Conservation (phyloP, 2,113 vertebrate species). For the Thunnus maccoyii region DNA sequence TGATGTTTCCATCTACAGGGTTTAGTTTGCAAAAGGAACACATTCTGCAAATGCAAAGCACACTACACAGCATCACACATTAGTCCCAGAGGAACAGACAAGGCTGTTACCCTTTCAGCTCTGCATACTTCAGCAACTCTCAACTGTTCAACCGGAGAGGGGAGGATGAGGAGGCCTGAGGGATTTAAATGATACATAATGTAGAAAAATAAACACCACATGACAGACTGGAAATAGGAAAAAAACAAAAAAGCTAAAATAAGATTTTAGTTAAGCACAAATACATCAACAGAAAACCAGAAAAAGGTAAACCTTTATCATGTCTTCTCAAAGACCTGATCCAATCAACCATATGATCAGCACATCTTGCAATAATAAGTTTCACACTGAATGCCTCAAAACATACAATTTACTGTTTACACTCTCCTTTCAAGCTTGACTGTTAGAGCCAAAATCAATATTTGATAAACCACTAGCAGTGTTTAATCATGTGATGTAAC, state of each 20-base stretch:
- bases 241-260: not conserved
- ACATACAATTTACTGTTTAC: not conserved
- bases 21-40: constrained; percentile 2
- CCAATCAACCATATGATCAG: not conserved
- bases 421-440: not conserved
- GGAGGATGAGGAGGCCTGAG: constrained; percentile 14
- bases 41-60: constrained; percentile 17
- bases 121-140: constrained; percentile 2
- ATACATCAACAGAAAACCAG: not conserved
- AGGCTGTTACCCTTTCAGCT: constrained; percentile 59
- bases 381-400: not conserved
- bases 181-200: constrained; percentile 23
- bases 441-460: constrained; percentile 21
- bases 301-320: not conserved
- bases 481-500: constrained; percentile 11
- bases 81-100: constrained; percentile 4
- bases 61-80: constrained; percentile 34
- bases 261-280: not conserved
- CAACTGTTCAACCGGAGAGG: constrained; percentile 23
- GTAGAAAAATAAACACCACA: not conserved
- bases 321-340: not conserved
- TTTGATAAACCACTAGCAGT: constrained; percentile 6
- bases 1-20: not conserved
- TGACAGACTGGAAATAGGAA: not conserved
- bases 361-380: not conserved